Evolutionary conservation across 2,113 vertebrate genomes (phyloP), one percentile per base, ranked within the genome.

Genomic region (Hyaena hyaena): DNA sequence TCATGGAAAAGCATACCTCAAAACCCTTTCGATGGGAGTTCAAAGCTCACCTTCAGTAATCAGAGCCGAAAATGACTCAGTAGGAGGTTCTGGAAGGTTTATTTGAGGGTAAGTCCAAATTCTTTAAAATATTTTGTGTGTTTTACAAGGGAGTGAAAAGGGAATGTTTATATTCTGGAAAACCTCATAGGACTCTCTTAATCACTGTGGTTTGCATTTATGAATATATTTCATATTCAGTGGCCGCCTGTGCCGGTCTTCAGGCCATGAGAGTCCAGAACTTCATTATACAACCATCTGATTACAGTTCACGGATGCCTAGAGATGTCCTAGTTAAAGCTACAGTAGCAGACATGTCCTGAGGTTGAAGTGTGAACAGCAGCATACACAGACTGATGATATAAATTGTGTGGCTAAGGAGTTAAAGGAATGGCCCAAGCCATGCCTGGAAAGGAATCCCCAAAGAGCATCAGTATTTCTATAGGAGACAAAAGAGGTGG

Each of bases 121-220:
- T 79, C 74, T 94, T 86, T 45, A 90, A 71, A 90, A 39, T 66
- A 63, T 66, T 89, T 89, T 50, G 33, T 86, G 6, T 73, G 58
- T 74, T 53, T 90, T 26, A 65, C 58, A 65, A 48, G 31, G 55
- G 11, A 73, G 53, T 55, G 61, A 66, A 88, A 96, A 80, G 58
- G 69, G 12, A 21, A 50, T 81, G 66, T 86, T 55, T 68, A 31
- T 35, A 24, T 91, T 71, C 33, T 58, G 65, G 17, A 63, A 83
- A 69, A n/a, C n/a, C 28, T 93, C 55, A 31, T 48, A 33, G 19
- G 66, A 21, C 48, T 86, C 43, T 90, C 82, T 74, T 33, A 66
- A 31, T 55, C 28, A 71, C 12, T 23, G 21, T 28, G 5, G 86
- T 83, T 71, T 69, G 23, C 10, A 19, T 35, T 4, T 17, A 4